Base-by-base conservation (phyloP, 2,797 vertebrate genomes). In the Phataginus tricuspis region DNA sequence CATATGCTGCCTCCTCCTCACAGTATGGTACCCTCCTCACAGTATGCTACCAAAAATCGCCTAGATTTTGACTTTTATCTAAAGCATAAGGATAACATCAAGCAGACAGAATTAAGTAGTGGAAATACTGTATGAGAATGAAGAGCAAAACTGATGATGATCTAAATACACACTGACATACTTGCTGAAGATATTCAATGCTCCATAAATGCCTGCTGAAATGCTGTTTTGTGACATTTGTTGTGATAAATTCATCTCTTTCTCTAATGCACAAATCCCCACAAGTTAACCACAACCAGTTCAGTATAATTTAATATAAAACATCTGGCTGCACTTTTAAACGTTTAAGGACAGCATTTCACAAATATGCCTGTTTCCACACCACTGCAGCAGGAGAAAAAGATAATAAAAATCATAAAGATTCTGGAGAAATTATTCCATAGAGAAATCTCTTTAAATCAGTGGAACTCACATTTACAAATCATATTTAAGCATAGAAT, bases 1-100 rank as follows among this genome's bases (percentile, higher is more conserved):
- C 94, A 97, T 96, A 96, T 96, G 97, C 88, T 96, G 92, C 96
- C 96, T 97, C 96, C 97, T 95, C 96, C 92, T 97, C 96, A 96
- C 90, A 97, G 90, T 95, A 96, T 94, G 91, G 90, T 53, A 86
- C 80, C 90, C 80, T 96, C 75, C 42, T 85, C 87, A 90, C 66
- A 91, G 94, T 66, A 92, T 95, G 90, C 79, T 94, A 92, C 82
- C 93, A 49, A 68, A 95, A 95, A 79, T 78, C 88, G 95, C 80
- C 71, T 71, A 74, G 92, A 92, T 77, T 90, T 66, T 94, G 49
- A 90, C 83, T 93, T 94, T 68, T 89, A 69, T 93, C 80, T 89
- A 42, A 64, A 93, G 68, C 31, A 74, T 96, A 96, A 68, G 64
- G 68, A 68, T 83, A 90, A 77, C 34, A 90, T 53, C 75, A 92